Percentiles rank a stretch among this genome's conserved stretches.
Evolutionary conservation across 2,797 vertebrate genomes (phyloP).

Genomic region (Spinus pinus): DNA sequence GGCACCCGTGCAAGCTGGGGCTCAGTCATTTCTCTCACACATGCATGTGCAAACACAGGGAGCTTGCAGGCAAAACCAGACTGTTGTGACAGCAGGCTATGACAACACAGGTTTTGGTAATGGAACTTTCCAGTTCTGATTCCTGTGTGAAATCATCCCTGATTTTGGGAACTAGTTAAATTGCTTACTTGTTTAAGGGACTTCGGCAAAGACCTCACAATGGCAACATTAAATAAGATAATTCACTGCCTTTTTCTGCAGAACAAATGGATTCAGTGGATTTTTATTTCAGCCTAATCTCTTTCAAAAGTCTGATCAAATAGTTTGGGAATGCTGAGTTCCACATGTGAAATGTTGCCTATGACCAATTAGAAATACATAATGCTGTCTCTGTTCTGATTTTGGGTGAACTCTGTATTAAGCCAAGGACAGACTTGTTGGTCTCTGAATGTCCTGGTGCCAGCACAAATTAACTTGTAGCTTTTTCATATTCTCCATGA

Average conservation of each 20-base stretch:
- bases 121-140: background rate
- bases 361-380: conserved; percentile 18
- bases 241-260: background rate
- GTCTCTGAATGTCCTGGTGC: background rate
- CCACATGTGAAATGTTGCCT: background rate
- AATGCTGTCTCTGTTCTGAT: conserved; percentile 39
- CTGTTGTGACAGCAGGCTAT: background rate
- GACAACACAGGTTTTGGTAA: background rate
- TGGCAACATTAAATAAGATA: background rate
- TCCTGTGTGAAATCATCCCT: background rate
- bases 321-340: conserved; percentile 30
- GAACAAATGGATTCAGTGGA: background rate
- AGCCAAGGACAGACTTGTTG: background rate
- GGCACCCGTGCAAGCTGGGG: background rate
- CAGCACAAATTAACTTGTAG: background rate
- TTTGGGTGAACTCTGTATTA: background rate
- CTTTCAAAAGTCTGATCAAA: conserved; percentile 44
- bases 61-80: background rate
- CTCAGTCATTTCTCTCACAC: background rate
- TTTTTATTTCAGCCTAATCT: conserved; percentile 23
- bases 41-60: background rate
- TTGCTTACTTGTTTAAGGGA: background rate
- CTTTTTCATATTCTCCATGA: background rate
- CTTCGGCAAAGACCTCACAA: background rate
- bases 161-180: background rate